These are phyloP conservation scores for Emydura subglobosa DNA, from an alignment of 2,113 vertebrate species.

Conservation along the genomic window DNA sequence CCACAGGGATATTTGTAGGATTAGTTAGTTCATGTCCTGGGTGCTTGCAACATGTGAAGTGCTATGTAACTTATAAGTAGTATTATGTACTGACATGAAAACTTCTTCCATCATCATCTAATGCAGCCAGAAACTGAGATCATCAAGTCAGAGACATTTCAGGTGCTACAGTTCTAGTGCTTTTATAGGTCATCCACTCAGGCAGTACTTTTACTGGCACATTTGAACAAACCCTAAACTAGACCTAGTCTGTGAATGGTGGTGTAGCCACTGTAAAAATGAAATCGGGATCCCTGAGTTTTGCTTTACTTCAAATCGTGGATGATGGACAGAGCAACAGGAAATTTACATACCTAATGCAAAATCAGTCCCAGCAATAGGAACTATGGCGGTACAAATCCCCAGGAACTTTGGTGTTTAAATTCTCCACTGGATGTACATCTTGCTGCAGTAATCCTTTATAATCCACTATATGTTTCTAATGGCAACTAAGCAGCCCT, in stretches of 20 bases:
- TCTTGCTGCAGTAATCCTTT: not conserved
- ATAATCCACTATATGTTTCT: slow-evolving; percentile 15
- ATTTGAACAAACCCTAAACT: not conserved
- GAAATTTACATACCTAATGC: not conserved
- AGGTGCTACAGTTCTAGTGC: not conserved
- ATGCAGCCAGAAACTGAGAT: not conserved
- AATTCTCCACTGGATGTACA: not conserved
- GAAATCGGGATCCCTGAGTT: not conserved
- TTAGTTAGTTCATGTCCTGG: not conserved
- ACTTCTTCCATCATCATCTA: not conserved
- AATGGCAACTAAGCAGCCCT: slow-evolving; percentile 48
- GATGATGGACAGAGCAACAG: fast-evolving
- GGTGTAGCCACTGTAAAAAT: not conserved
- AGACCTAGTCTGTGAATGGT: not conserved
- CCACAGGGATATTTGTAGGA: not conserved
- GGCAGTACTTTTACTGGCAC: not conserved
- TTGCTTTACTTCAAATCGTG: slow-evolving; percentile 12
- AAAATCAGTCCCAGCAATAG: not conserved
- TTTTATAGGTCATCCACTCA: not conserved
- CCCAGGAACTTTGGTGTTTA: not conserved
- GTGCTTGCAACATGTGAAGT: not conserved
- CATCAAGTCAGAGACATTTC: not conserved
- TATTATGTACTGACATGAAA: not conserved
- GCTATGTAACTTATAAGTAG: not conserved
- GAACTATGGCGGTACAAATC: not conserved